A percentile compares a stretch with the other conserved stretches of the same genome.
Conservation (phyloP, 2,888 invertebrate species). For the Arenicola marina region DNA sequence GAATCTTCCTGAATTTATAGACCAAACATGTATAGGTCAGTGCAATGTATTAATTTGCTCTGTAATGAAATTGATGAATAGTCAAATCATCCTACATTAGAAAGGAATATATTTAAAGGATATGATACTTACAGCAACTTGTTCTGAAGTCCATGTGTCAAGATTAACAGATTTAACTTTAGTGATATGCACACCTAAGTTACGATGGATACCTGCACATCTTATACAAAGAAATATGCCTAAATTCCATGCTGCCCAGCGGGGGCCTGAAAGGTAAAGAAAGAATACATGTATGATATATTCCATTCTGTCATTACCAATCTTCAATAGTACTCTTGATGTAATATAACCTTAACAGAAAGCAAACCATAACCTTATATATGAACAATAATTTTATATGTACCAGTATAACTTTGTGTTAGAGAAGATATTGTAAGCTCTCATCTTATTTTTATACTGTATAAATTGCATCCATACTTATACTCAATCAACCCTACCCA, state of each 20-base stretch:
- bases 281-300: background rate
- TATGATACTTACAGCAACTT: slow-evolving; percentile 75
- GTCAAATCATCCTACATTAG: background rate
- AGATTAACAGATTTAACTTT: slow-evolving; percentile 98
- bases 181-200: slow-evolving; percentile 98
- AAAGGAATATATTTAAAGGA: background rate
- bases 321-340: no score
- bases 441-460: no score
- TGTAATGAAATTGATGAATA: no score
- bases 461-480: no score
- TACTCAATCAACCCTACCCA: no score
- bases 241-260: slow-evolving; percentile 99
- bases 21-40: no score
- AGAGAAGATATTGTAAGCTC: no score
- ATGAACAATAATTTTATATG: background rate
- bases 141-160: slow-evolving; percentile 98
- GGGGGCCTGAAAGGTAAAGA: slow-evolving; percentile 78
- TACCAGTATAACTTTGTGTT: no score
- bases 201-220: slow-evolving; percentile 98
- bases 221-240: slow-evolving; percentile 98
- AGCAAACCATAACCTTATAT: background rate
- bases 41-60: no score
- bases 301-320: background rate
- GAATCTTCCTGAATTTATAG: no score
- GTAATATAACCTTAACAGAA: background rate